These are phyloP conservation scores for Carlito syrichta DNA, from an alignment of 2,113 vertebrate genomes.

Conservation along the genomic window DNA sequence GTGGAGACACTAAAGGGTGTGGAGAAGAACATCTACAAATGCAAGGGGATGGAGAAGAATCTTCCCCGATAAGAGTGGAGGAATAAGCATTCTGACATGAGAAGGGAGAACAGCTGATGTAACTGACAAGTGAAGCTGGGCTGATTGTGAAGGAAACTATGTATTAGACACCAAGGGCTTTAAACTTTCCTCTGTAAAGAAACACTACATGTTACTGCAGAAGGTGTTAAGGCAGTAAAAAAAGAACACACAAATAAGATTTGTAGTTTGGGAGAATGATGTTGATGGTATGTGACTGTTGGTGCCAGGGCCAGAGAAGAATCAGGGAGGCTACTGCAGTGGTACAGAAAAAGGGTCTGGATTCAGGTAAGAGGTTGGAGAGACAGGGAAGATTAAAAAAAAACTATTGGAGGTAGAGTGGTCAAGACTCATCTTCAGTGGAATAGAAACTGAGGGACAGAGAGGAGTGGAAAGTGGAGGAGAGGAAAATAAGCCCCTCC, in stretches of 20 bases:
- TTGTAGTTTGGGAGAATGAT: background rate
- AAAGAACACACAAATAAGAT: background rate
- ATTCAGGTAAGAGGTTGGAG: background rate
- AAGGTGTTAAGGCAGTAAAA: background rate
- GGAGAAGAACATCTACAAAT: background rate
- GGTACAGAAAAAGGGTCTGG: background rate
- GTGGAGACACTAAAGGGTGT: background rate
- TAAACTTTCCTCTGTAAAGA: background rate
- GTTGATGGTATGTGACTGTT: background rate
- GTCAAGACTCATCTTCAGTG: background rate
- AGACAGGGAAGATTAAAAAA: background rate
- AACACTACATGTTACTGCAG: background rate
- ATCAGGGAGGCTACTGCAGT: background rate
- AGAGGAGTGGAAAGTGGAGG: background rate
- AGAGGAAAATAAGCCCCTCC: background rate
- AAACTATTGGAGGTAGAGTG: background rate
- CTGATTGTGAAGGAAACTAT: background rate
- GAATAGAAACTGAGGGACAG: background rate
- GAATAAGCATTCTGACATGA: fast-evolving
- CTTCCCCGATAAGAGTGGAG: background rate
- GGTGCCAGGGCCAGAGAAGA: background rate
- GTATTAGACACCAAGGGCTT: background rate
- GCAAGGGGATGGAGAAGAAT: background rate
- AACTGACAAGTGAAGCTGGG: too few species aligned
- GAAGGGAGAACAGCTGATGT: background rate